phyloP scores from a whole-genome alignment of 1,140 invertebrate species.

The Phymorhynchus buccinoides region DNA sequence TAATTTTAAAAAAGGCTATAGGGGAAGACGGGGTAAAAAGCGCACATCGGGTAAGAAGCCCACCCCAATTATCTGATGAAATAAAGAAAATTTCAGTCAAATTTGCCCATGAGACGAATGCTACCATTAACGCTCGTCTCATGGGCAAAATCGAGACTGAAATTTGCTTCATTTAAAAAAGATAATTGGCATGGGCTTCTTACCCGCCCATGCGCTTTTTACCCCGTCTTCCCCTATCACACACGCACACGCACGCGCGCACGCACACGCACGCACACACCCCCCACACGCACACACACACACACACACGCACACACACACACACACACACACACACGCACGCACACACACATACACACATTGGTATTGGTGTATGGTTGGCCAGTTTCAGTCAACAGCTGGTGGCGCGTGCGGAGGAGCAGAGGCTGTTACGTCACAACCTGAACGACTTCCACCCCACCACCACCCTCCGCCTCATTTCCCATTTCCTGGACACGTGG shows the following conservation, averaged over 20 bases:
- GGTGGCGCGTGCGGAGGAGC: neutral
- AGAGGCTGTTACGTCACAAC: neutral
- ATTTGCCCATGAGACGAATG: too few relatives aligned
- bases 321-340: constrained; percentile 8
- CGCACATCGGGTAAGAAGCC: too few relatives aligned
- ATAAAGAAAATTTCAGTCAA: too few relatives aligned
- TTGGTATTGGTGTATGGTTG: neutral
- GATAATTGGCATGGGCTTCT: too few relatives aligned
- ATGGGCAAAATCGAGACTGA: too few relatives aligned
- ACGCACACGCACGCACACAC: constrained; percentile 3
- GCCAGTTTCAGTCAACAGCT: constrained; percentile 6
- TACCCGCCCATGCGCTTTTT: too few relatives aligned
- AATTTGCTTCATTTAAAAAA: too few relatives aligned
- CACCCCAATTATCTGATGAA: too few relatives aligned
- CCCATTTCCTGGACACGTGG: constrained; percentile 36
- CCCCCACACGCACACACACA: neutral
- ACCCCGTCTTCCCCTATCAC: too few relatives aligned
- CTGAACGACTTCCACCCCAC: constrained; percentile 30
- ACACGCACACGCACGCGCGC: neutral
- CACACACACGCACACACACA: constrained; percentile 8
- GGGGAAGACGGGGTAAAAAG: too few relatives aligned
- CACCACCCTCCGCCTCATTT: constrained; percentile 15
- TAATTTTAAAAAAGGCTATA: too few relatives aligned
- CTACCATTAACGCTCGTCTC: too few relatives aligned
- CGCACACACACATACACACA: neutral